Evolutionary conservation across 2,888 invertebrate species (phyloP).

Genomic region (Nasonovia ribisnigri): DNA sequence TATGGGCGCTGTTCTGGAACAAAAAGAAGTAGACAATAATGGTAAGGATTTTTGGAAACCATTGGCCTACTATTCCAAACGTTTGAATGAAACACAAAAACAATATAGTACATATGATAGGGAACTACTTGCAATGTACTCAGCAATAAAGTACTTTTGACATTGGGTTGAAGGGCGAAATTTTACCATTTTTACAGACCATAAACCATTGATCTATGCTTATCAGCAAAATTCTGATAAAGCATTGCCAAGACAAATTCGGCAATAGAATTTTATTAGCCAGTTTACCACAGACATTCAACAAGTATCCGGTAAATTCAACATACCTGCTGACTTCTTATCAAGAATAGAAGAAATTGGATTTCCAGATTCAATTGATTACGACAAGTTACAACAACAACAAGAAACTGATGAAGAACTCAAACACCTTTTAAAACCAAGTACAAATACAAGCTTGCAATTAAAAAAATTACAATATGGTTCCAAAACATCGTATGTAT

Average conservation of each 20-base stretch:
- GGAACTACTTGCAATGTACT: conserved; percentile 64
- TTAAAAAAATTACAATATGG: not conserved
- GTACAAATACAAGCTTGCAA: not conserved
- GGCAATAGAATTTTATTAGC: conserved; percentile 58
- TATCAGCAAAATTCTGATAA: conserved; percentile 65
- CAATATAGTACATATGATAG: conserved; percentile 70
- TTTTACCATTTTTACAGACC: conserved; percentile 66
- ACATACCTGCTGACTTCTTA: conserved; percentile 64
- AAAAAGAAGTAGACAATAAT: conserved; percentile 65
- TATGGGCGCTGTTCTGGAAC: conserved; percentile 70
- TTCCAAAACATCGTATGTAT: not conserved
- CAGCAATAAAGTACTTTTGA: conserved; percentile 60
- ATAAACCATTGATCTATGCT: conserved; percentile 65
- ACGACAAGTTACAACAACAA: not conserved
- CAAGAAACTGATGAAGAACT: conserved; percentile 41
- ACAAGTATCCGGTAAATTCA: conserved; percentile 57
- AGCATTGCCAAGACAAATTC: conserved; percentile 46
- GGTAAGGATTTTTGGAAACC: conserved; percentile 42
- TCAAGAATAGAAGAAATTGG: conserved; percentile 55
- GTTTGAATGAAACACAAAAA: conserved; percentile 67
- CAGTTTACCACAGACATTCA: conserved; percentile 66
- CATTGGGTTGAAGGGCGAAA: conserved; percentile 65
- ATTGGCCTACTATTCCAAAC: conserved; percentile 65
- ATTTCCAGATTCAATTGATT: not conserved
- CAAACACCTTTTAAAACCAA: not conserved